Evolutionary conservation across 2,797 vertebrate species (phyloP).

Genomic region (Helarctos malayanus): DNA sequence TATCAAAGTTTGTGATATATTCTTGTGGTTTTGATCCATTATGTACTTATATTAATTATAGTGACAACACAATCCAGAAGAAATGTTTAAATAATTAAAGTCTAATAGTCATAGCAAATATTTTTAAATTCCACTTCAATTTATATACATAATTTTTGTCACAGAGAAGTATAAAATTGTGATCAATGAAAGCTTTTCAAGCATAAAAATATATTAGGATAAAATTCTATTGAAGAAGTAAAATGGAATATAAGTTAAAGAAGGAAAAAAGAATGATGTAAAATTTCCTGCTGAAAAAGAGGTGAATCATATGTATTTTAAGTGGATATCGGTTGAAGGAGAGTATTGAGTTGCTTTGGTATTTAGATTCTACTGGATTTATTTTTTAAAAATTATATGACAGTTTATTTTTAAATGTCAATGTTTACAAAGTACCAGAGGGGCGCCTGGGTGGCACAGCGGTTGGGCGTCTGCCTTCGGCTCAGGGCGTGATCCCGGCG

Average conservation of each 20-base stretch:
- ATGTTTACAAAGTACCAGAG: conserved; percentile 30
- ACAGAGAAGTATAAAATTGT: background rate
- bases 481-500: too few species aligned
- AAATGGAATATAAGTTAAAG: conserved; percentile 7
- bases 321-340: background rate
- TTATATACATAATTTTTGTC: conserved; percentile 16
- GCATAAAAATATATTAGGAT: background rate
- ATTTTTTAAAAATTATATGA: conserved; percentile 20
- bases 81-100: conserved; percentile 42
- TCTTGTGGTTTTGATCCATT: conserved; percentile 43
- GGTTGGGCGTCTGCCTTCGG: too few species aligned
- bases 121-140: conserved; percentile 48
- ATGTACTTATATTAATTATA: background rate
- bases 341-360: conserved; percentile 10
- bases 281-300: conserved; percentile 43
- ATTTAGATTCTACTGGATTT: conserved; percentile 23
- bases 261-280: background rate
- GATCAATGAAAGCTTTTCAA: conserved; percentile 16
- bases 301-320: background rate
- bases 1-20: conserved; percentile 30
- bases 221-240: background rate
- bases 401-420: conserved; percentile 5
- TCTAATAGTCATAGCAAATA: background rate
- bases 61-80: background rate
- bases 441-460: too few species aligned